Conservation (phyloP, 2,797 vertebrate genomes). For the Macrochelys suwanniensis region DNA sequence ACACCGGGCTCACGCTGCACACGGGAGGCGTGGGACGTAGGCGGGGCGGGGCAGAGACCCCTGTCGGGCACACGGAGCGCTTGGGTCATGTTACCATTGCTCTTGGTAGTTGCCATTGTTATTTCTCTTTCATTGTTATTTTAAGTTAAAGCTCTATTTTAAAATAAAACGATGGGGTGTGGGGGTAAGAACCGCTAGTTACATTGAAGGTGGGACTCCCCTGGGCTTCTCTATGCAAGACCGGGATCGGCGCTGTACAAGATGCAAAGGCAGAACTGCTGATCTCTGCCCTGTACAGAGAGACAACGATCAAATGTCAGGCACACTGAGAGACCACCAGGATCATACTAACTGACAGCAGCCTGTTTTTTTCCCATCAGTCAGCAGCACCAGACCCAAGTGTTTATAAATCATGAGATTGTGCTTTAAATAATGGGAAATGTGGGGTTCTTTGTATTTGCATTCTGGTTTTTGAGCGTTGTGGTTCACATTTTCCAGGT, state of each 20-base stretch:
- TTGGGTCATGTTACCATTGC: neutral
- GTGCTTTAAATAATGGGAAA: neutral
- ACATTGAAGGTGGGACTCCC: neutral
- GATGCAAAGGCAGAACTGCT: neutral
- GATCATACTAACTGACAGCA: neutral
- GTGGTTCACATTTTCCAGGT: neutral
- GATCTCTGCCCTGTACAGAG: neutral
- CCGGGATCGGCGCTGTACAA: neutral
- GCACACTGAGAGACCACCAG: neutral
- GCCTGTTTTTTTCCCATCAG: neutral
- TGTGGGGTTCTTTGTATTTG: neutral
- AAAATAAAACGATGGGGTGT: too few relatives aligned
- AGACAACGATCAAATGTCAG: neutral
- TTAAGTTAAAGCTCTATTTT: neutral
- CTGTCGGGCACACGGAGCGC: too few relatives aligned
- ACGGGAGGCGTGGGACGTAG: neutral
- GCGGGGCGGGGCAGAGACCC: too few relatives aligned
- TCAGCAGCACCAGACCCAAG: neutral
- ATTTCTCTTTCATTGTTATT: neutral
- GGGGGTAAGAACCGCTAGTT: neutral
- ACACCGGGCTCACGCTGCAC: rapidly evolving
- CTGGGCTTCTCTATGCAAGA: neutral
- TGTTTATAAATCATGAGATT: neutral
- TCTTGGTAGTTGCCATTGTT: neutral
- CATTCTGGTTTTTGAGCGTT: neutral